These are phyloP conservation scores for Agrochola macilenta DNA, from an alignment of 2,888 invertebrate species.

Conservation along the genomic window DNA sequence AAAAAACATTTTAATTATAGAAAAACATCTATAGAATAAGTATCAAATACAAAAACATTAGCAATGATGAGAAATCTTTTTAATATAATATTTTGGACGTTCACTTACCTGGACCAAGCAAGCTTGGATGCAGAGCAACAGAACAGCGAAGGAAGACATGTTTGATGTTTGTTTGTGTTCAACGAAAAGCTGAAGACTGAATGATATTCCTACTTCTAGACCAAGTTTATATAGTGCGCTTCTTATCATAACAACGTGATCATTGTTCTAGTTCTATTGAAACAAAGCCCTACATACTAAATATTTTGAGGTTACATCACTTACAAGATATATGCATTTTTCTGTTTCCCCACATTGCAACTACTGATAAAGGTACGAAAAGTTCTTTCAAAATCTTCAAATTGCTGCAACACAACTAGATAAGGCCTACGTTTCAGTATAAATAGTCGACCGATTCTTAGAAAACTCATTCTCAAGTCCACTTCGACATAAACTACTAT, in stretches of 20 bases:
- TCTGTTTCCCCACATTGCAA: constrained; percentile 9
- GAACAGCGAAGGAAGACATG: constrained; percentile 1
- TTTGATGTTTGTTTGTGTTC: constrained; percentile 1
- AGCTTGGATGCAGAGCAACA: constrained; percentile 53
- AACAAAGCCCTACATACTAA: neutral
- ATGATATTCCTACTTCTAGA: too few species aligned
- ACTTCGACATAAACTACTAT: neutral
- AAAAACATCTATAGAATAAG: too few species aligned
- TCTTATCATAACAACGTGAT: too few species aligned
- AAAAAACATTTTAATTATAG: too few species aligned
- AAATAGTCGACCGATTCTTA: neutral
- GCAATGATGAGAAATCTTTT: too few species aligned
- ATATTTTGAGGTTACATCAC: neutral
- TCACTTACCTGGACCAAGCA: constrained; percentile 5
- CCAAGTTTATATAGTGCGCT: too few species aligned
- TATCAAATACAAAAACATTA: too few species aligned
- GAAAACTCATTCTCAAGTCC: neutral
- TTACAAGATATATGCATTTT: constrained; percentile 3
- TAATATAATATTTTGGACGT: too few species aligned
- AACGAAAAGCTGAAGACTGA: constrained; percentile 24
- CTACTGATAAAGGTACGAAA: constrained; percentile 11
- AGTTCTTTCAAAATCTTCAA: neutral
- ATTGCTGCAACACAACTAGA: constrained; percentile 9
- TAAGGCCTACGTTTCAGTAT: neutral
- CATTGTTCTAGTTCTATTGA: neutral